These are phyloP conservation scores for Dicranocentrus wangi DNA, from an alignment of 2,888 invertebrate species.

Conservation along the genomic window DNA sequence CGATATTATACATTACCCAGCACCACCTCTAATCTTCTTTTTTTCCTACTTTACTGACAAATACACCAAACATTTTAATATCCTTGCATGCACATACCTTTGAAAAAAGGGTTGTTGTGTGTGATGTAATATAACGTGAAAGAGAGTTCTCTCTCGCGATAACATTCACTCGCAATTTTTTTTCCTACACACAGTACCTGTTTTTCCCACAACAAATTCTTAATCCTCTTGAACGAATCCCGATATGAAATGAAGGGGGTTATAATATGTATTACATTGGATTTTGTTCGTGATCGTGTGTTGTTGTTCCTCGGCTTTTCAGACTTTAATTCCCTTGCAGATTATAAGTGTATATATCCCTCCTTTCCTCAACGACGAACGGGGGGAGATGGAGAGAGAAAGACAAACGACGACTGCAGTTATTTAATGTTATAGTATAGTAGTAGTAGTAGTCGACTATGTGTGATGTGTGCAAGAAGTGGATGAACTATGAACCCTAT, in stretches of 20 bases:
- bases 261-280: conserved; percentile 1
- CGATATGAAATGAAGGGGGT: conserved; percentile 8
- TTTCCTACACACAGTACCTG: conserved; percentile 29
- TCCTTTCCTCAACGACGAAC: neutral
- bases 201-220: conserved; percentile 60
- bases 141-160: conserved; percentile 12
- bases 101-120: neutral
- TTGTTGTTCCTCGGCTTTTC: conserved; percentile 47
- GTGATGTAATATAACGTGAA: conserved; percentile 24
- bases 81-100: neutral
- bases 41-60: too few species aligned
- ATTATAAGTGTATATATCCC: conserved; percentile 36
- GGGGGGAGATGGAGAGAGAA: neutral
- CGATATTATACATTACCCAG: too few species aligned
- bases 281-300: conserved; percentile 56
- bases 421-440: too few species aligned
- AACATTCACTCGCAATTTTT: conserved; percentile 42
- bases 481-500: conserved; percentile 53
- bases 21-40: too few species aligned
- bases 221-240: conserved; percentile 46
- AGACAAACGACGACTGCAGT: conserved; percentile 29
- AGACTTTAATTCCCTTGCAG: conserved; percentile 51
- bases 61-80: too few species aligned
- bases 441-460: neutral
- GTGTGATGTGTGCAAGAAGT: conserved; percentile 29